phyloP scores from a whole-genome alignment of 2,888 invertebrate genomes.

The Eupeodes luniger region DNA sequence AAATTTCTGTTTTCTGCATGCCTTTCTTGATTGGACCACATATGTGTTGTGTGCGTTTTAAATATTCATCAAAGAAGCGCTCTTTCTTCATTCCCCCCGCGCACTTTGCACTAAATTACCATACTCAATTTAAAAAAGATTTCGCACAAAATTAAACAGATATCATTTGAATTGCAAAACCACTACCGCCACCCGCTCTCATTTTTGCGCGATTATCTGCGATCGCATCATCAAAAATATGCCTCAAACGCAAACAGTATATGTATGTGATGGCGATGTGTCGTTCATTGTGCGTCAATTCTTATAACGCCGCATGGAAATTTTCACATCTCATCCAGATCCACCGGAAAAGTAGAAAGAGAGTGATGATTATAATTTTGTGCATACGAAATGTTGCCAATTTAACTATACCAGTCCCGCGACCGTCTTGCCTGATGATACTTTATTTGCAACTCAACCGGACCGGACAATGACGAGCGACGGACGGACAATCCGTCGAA shows the following conservation, averaged over 20 bases:
- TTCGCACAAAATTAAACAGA: constrained; percentile 61
- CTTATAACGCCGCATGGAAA: constrained; percentile 17
- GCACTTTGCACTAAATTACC: constrained; percentile 37
- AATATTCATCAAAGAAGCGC: constrained; percentile 28
- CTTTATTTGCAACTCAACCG: constrained; percentile 42
- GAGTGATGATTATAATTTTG: constrained; percentile 70
- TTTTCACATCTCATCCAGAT: constrained; percentile 43
- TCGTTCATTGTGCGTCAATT: constrained; percentile 15
- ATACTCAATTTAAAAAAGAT: constrained; percentile 64
- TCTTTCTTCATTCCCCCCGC: neutral
- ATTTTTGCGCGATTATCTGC: constrained; percentile 11
- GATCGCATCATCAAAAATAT: constrained; percentile 5
- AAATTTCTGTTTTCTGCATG: neutral
- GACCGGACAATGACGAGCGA: neutral
- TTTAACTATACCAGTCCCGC: neutral
- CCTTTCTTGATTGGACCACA: neutral
- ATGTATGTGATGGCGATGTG: neutral
- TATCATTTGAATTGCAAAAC: constrained; percentile 59
- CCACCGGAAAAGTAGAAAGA: constrained; percentile 12
- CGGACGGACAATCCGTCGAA: constrained; percentile 25
- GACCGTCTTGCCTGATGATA: neutral
- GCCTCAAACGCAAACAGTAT: constrained; percentile 29
- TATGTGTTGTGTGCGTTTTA: neutral
- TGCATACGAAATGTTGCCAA: constrained; percentile 68
- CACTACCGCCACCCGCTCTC: neutral